phyloP scores from a whole-genome alignment of 2,888 invertebrate genomes.

The Lasius fuliginosus region DNA sequence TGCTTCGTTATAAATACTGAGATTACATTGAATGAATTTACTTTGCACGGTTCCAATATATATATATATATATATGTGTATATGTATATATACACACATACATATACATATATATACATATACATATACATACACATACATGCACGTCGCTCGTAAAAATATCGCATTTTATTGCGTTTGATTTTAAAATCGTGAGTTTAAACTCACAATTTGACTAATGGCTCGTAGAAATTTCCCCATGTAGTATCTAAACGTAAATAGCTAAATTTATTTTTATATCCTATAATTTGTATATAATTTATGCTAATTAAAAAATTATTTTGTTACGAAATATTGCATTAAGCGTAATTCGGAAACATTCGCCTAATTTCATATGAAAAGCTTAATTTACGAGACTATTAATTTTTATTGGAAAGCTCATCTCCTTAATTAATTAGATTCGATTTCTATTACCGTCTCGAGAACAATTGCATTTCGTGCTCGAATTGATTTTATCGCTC shows the following conservation, averaged over 20 bases:
- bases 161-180: conserved; percentile 25
- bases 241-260: background rate
- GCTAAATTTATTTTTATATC: conserved; percentile 9
- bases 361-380: background rate
- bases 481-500: conserved; percentile 33
- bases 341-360: conserved; percentile 31
- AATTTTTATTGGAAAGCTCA: conserved; percentile 2
- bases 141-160: conserved; percentile 10
- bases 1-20: conserved; percentile 42
- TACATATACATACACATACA: background rate
- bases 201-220: conserved; percentile 27
- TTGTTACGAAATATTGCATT: conserved; percentile 15
- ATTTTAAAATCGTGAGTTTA: conserved; percentile 2
- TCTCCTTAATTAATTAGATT: conserved; percentile 50
- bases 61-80: background rate
- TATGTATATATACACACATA: background rate
- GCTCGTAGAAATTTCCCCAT: background rate
- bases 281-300: conserved; percentile 29
- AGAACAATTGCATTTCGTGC: conserved; percentile 29
- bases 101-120: background rate
- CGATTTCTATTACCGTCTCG: conserved; percentile 41
- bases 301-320: conserved; percentile 31
- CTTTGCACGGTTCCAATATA: conserved; percentile 11
- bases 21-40: conserved; percentile 34
- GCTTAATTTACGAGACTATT: conserved; percentile 18